phyloP scores from a whole-genome alignment of 2,888 invertebrate species.

The Drosophila sordidula region DNA sequence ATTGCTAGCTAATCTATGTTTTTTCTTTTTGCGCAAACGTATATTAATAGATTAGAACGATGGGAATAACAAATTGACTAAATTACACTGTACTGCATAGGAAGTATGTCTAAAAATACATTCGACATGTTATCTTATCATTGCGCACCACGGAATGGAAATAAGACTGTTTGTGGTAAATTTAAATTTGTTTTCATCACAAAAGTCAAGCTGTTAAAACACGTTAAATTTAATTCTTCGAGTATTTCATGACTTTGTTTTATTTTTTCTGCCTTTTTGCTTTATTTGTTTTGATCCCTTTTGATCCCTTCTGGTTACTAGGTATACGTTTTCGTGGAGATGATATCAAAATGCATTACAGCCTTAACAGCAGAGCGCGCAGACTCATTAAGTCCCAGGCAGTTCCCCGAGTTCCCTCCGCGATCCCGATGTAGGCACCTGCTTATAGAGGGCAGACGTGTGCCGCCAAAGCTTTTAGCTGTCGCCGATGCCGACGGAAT shows the following conservation, averaged over 20 bases:
- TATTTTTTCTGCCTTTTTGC: too few relatives aligned
- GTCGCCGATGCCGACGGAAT: slow-evolving; percentile 60
- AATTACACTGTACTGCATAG: neutral
- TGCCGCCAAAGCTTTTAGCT: slow-evolving; percentile 79
- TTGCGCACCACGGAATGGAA: neutral
- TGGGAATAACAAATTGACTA: slow-evolving; percentile 14
- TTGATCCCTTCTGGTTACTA: neutral
- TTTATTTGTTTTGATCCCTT: neutral
- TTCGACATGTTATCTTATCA: slow-evolving; percentile 17
- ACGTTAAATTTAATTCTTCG: too few relatives aligned
- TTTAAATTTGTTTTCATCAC: slow-evolving; percentile 4
- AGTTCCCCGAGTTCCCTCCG: slow-evolving; percentile 6
- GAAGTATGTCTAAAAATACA: neutral
- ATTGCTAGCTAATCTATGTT: slow-evolving; percentile 7
- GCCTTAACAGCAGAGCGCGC: slow-evolving; percentile 20
- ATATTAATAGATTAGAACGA: neutral
- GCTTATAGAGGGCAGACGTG: slow-evolving; percentile 39
- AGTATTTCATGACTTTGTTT: too few relatives aligned
- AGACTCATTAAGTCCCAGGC: slow-evolving; percentile 25
- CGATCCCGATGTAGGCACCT: slow-evolving; percentile 14
- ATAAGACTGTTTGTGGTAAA: slow-evolving; percentile 8
- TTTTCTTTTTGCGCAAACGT: slow-evolving; percentile 3
- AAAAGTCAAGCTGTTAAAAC: neutral
- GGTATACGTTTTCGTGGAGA: neutral
- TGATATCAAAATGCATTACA: slow-evolving; percentile 27